Evolutionary conservation across 2,113 vertebrate species (phyloP).

Genomic region (Pogona vitticeps): DNA sequence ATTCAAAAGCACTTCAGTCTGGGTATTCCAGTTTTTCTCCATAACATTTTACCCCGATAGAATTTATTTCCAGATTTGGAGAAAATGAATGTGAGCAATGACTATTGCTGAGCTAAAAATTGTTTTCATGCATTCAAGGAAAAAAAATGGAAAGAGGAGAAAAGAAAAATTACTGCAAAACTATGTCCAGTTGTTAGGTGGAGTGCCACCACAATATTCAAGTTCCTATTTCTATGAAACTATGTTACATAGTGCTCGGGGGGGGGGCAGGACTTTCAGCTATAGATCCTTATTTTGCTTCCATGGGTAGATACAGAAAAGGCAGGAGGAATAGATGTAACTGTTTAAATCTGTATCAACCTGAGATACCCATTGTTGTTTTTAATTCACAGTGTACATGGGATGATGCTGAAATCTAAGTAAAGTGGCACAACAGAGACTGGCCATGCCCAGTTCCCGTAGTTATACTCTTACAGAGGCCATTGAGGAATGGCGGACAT

Average conservation of each 20-base stretch:
- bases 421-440: background rate
- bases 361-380: background rate
- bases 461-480: background rate
- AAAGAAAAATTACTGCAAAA: background rate
- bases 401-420: background rate
- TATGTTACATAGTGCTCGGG: background rate
- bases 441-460: too few relatives aligned
- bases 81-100: background rate
- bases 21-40: background rate
- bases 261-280: background rate
- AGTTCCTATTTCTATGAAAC: background rate
- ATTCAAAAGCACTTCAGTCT: background rate
- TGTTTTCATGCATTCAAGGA: background rate
- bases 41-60: background rate
- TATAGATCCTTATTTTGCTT: background rate
- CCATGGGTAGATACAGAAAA: background rate
- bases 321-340: background rate
- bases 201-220: background rate
- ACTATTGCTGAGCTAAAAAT: background rate
- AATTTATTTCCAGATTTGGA: background rate
- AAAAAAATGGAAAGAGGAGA: background rate
- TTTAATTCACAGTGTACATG: background rate
- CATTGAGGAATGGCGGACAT: background rate
- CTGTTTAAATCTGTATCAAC: too few relatives aligned
- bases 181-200: background rate